These are phyloP conservation scores for Steinernema scapterisci DNA, from an alignment of 2,888 invertebrate species.

Conservation along the genomic window DNA sequence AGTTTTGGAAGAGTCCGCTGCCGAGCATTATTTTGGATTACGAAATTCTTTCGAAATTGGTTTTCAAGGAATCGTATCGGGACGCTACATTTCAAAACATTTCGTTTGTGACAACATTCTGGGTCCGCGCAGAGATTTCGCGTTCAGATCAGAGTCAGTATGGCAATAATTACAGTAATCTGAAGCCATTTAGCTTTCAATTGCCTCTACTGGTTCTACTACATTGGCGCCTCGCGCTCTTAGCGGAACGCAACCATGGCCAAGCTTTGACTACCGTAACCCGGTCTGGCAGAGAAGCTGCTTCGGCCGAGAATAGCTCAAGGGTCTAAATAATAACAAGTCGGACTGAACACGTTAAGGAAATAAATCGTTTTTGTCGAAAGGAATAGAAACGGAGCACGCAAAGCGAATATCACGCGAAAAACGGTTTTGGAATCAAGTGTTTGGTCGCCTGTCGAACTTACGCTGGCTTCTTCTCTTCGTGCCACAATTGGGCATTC, in stretches of 20 bases:
- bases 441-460: not conserved
- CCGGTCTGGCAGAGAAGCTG: not conserved
- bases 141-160: too few relatives aligned
- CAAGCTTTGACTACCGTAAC: too few relatives aligned
- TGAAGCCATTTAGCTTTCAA: slow-evolving; percentile 57
- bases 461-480: not conserved
- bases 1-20: not conserved
- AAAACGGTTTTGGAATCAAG: not conserved
- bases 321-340: not conserved
- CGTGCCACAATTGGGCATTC: slow-evolving; percentile 6
- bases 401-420: slow-evolving; percentile 17
- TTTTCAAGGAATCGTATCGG: too few relatives aligned
- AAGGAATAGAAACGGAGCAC: not conserved
- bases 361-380: not conserved
- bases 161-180: too few relatives aligned
- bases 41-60: too few relatives aligned
- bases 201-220: slow-evolving; percentile 67
- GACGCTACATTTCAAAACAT: not conserved
- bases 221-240: slow-evolving; percentile 57
- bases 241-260: slow-evolving; percentile 38
- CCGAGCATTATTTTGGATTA: too few relatives aligned
- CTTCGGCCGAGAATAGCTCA: not conserved
- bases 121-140: not conserved
- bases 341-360: not conserved
- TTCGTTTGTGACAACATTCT: not conserved